phyloP scores from a whole-genome alignment of 2,797 vertebrate genomes.

The Enteromius viviparus region DNA sequence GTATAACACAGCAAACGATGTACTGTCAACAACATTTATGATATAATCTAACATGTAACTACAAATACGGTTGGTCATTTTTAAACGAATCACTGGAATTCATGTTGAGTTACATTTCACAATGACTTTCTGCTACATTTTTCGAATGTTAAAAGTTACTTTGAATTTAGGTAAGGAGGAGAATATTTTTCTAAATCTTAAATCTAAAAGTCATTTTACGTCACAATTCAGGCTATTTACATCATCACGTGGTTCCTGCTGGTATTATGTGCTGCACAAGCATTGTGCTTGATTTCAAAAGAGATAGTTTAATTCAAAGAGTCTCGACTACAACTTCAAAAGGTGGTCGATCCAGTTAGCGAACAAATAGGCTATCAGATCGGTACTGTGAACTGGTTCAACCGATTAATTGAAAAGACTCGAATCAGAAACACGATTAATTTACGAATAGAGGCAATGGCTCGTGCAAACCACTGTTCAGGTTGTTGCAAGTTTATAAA shows the following conservation, averaged over 20 bases:
- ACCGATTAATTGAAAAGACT: background rate
- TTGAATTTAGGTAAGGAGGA: too few relatives aligned
- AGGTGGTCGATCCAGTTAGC: background rate
- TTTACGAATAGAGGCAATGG: background rate
- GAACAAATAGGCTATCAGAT: background rate
- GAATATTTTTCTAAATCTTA: too few relatives aligned
- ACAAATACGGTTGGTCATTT: background rate
- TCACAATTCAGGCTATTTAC: background rate
- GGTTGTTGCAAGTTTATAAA: background rate
- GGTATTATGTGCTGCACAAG: background rate
- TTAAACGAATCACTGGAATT: background rate
- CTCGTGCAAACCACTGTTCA: too few relatives aligned
- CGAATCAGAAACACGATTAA: background rate
- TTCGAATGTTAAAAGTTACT: background rate
- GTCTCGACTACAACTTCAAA: background rate
- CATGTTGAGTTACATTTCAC: background rate
- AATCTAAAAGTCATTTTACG: background rate
- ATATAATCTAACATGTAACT: constrained; percentile 1
- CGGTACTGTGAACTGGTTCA: background rate
- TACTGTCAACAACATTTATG: background rate
- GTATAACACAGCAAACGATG: background rate
- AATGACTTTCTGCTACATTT: background rate
- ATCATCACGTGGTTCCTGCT: background rate
- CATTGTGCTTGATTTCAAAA: background rate
- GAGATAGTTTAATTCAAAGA: background rate